Evolutionary conservation across 2,797 vertebrate species (phyloP).

Genomic region (Acanthurus leucopareius): DNA sequence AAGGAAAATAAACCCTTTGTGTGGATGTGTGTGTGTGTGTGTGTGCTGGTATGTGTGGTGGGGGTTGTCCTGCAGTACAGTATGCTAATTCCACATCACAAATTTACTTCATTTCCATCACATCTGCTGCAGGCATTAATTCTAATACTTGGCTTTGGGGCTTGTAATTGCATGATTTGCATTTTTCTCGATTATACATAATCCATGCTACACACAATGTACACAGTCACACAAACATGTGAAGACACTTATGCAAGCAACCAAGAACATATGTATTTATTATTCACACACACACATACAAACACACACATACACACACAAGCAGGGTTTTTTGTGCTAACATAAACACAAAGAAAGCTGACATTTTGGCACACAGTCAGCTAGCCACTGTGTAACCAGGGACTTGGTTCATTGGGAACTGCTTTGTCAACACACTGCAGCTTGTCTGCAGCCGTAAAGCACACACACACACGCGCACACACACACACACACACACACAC

Average conservation of each 20-base stretch:
- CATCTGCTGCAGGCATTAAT: slow-evolving; percentile 76
- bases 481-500: slow-evolving; percentile 9
- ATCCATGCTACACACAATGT: slow-evolving; percentile 56
- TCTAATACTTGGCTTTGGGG: slow-evolving; percentile 75
- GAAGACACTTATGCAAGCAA: slow-evolving; percentile 13
- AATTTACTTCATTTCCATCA: slow-evolving; percentile 71
- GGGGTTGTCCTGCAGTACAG: slow-evolving; percentile 33
- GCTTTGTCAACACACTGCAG: slow-evolving; percentile 63
- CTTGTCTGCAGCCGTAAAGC: slow-evolving; percentile 15
- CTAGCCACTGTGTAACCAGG: slow-evolving; percentile 50
- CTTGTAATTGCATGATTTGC: slow-evolving; percentile 81
- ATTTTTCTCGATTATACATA: slow-evolving; percentile 76
- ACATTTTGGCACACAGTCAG: slow-evolving; percentile 50
- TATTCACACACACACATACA: slow-evolving; percentile 10
- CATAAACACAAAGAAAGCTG: slow-evolving; percentile 47
- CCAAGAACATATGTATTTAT: slow-evolving; percentile 43
- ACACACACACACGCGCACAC: slow-evolving; percentile 9
- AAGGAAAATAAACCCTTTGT: not conserved
- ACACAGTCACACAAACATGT: slow-evolving; percentile 3
- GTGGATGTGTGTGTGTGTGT: not conserved
- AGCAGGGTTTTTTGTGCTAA: slow-evolving; percentile 18
- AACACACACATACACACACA: slow-evolving; percentile 1
- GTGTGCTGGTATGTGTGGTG: slow-evolving; percentile 7
- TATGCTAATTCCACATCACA: slow-evolving; percentile 60
- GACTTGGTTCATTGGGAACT: slow-evolving; percentile 56